phyloP scores from a whole-genome alignment of 2,888 invertebrate genomes.

The Monoplex corrugatus region DNA sequence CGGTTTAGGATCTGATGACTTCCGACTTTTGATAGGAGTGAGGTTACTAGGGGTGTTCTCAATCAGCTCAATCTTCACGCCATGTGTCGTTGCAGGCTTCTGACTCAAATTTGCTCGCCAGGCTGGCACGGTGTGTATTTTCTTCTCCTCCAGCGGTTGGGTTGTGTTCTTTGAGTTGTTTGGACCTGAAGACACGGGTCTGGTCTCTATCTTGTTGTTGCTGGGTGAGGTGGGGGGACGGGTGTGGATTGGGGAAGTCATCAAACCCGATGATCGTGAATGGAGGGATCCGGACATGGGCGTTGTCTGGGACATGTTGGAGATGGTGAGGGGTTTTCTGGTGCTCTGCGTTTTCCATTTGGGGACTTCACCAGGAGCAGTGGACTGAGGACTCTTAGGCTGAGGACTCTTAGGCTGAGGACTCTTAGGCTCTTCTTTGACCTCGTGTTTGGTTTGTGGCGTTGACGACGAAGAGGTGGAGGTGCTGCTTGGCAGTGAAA shows the following conservation, averaged over 20 bases:
- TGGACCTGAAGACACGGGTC: not conserved
- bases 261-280: not conserved
- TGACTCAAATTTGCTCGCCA: constrained; percentile 64
- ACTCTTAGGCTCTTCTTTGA: not conserved
- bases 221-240: not conserved
- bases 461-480: not conserved
- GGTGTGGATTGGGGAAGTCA: not conserved
- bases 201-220: not conserved
- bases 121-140: constrained; percentile 52
- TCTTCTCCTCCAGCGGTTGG: constrained; percentile 18
- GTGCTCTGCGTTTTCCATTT: constrained; percentile 13
- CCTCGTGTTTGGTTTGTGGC: not conserved
- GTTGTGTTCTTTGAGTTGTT: not conserved
- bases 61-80: constrained; percentile 75
- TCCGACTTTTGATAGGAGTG: too few relatives aligned
- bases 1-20: too few relatives aligned
- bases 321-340: not conserved
- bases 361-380: not conserved
- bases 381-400: not conserved
- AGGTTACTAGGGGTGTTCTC: constrained; percentile 60
- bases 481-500: not conserved
- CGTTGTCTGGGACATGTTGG: not conserved
- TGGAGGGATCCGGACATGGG: not conserved
- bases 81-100: constrained; percentile 53
- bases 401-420: not conserved